Base-by-base conservation (phyloP, 1,140 invertebrate species). In the Nephotettix cincticeps region DNA sequence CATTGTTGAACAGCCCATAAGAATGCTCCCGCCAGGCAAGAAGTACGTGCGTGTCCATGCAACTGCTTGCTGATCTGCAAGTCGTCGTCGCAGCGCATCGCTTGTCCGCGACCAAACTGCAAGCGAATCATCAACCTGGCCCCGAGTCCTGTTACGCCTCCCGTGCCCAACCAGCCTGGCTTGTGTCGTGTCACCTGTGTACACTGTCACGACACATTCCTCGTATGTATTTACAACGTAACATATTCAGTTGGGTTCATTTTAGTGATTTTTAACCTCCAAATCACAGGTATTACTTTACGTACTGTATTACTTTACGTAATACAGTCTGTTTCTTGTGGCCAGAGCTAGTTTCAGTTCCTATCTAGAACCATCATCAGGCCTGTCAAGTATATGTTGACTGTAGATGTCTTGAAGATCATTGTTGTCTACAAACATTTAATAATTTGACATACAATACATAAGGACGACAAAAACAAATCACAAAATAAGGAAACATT, bases 41-140 rank as follows among this genome's bases (percentile, higher is more conserved):
- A 99, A 99, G 81, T 99, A 99, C 84, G 96, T 99, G n/a, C 87
- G 98, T 99, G 98, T 81, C 96, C 97, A 13, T 99, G 98, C 86
- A 98, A 99, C 81, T 99, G 97, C 84, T 85, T 99, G 72, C 85
- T 99, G 51, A 98, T 99, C 76, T 99, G 98, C 84, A 97, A 98
- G 83, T 95, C 92, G 75, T 94, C 93, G 29, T 97, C 96, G 36
- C 93, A 95, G 80, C 88, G 96, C 72, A 99, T 99, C 77, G 96
- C 97, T 70, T 99, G 98, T 83, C 98, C 98, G 21, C 87, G 97
- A 77, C 90, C 91, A 73, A 95, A 98, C 83, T 98, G 96, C 82
- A 97, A 97, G 83, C 88, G 96, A 76, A 97, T 99, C 72, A 98
- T 99, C 72, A 98, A 97, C 82, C 86, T 99, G 74, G 92, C 95